Percentiles rank a stretch among this genome's conserved stretches.
Conservation (phyloP, 2,113 vertebrate species). For the Prunella fulvescens region DNA sequence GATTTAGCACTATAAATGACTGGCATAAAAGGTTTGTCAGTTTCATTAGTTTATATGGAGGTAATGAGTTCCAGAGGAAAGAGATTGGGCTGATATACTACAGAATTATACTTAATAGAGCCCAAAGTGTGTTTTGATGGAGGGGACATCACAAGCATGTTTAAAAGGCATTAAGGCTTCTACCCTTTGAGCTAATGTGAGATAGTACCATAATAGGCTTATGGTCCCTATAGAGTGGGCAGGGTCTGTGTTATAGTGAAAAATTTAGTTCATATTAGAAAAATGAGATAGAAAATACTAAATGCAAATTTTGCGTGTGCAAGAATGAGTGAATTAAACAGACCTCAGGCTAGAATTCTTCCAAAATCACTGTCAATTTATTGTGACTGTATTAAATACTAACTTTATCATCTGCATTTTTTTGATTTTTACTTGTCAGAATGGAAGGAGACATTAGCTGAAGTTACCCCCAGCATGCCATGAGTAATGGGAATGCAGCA, state of each 20-base stretch:
- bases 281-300: not conserved
- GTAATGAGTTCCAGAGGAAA: not conserved
- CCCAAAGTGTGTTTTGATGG: not conserved
- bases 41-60: not conserved
- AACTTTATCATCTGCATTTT: not conserved
- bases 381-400: not conserved
- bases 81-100: not conserved
- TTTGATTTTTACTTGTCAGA: not conserved
- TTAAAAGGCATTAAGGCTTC: not conserved
- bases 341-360: not conserved
- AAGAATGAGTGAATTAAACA: not conserved
- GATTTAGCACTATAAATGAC: not conserved
- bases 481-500: not conserved
- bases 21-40: not conserved
- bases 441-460: not conserved
- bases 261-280: not conserved
- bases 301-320: not conserved
- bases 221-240: not conserved
- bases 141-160: not conserved
- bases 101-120: not conserved
- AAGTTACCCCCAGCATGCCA: not conserved
- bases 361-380: not conserved
- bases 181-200: not conserved
- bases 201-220: not conserved
- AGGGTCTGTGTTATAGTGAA: not conserved